Percentiles rank a stretch among this genome's conserved stretches.
Conservation (phyloP, 2,888 invertebrate genomes). For the Ditula angustiorana region DNA sequence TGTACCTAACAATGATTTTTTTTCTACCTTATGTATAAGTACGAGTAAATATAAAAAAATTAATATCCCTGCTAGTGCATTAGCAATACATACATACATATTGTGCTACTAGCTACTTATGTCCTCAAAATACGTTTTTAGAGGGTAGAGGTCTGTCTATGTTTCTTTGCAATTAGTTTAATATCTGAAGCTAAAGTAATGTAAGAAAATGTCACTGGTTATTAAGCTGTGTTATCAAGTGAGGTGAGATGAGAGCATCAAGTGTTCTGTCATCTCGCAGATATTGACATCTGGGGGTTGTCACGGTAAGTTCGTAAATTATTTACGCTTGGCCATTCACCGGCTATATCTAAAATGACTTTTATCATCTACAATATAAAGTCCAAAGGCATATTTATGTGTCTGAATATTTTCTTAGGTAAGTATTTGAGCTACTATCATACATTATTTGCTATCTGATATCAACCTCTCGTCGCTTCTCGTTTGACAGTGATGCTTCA, state of each 20-base stretch:
- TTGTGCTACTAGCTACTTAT: too few relatives aligned
- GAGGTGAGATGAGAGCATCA: conserved; percentile 4
- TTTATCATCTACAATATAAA: not conserved
- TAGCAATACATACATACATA: too few relatives aligned
- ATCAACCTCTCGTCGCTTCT: not conserved
- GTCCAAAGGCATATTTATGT: not conserved
- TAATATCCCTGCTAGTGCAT: too few relatives aligned
- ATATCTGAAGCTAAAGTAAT: not conserved
- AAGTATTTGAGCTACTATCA: conserved; percentile 1
- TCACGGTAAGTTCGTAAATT: conserved; percentile 4
- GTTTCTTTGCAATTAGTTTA: not conserved
- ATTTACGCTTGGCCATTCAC: not conserved
- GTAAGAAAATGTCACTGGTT: not conserved
- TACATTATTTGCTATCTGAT: conserved; percentile 10
- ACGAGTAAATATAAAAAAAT: too few relatives aligned
- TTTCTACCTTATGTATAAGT: too few relatives aligned
- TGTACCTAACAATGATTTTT: too few relatives aligned
- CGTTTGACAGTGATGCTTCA: conserved; percentile 1
- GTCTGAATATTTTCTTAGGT: not conserved
- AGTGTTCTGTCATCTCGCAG: conserved; percentile 30
- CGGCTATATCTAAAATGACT: conserved; percentile 1
- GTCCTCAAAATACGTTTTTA: too few relatives aligned
- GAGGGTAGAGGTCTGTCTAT: too few relatives aligned
- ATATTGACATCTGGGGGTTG: conserved; percentile 13
- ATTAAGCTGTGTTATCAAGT: conserved; percentile 5